phyloP scores from a whole-genome alignment of 2,888 invertebrate genomes.

The Cenopis cana region DNA sequence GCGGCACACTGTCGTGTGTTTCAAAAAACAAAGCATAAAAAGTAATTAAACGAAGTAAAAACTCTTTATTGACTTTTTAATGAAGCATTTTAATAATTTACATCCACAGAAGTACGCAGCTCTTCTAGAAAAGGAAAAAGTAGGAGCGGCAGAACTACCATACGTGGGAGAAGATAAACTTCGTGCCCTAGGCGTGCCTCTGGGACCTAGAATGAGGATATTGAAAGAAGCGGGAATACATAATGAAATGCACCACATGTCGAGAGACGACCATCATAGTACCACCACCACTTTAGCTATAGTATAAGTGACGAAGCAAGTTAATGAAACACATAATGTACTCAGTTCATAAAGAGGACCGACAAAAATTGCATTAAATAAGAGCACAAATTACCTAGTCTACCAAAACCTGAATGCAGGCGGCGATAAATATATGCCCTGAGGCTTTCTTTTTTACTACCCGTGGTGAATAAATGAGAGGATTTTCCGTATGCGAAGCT shows the following conservation, averaged over 20 bases:
- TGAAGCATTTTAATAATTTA: background rate
- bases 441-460: too few species aligned
- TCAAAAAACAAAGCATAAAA: too few species aligned
- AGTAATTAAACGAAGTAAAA: too few species aligned
- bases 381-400: too few species aligned
- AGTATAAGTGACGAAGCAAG: slow-evolving; percentile 65
- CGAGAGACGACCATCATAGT: slow-evolving; percentile 70
- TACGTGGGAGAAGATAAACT: slow-evolving; percentile 95
- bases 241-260: slow-evolving; percentile 76
- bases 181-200: slow-evolving; percentile 94
- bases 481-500: too few species aligned
- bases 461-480: too few species aligned
- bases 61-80: background rate
- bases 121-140: slow-evolving; percentile 93
- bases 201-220: slow-evolving; percentile 94
- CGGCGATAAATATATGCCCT: too few species aligned
- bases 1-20: too few species aligned
- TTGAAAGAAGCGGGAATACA: slow-evolving; percentile 92
- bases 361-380: too few species aligned
- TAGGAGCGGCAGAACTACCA: slow-evolving; percentile 95
- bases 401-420: too few species aligned
- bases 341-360: background rate
- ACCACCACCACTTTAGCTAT: slow-evolving; percentile 87
- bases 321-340: background rate
- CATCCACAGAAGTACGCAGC: slow-evolving; percentile 93